Base-by-base conservation (phyloP, 2,888 invertebrate species). In the Brenthis ino region DNA sequence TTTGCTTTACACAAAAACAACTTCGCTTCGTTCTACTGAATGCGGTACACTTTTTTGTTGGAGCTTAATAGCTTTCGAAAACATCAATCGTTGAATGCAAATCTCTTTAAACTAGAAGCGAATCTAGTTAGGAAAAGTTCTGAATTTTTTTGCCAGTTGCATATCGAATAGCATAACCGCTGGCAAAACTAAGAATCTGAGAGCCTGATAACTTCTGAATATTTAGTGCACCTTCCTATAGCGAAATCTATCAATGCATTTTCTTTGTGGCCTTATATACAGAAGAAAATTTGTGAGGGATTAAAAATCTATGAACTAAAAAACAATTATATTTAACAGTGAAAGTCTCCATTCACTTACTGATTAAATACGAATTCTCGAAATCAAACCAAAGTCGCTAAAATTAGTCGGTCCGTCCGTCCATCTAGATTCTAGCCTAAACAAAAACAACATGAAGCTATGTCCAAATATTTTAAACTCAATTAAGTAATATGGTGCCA, bases 11-110 rank as follows among this genome's bases (percentile, higher is more conserved):
- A 43, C 37, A 43, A 43, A 43, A 11, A 43, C 37, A 43, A 43
- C 37, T 43, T 43, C 37, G 37, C 37, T 43, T 2, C 37, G 37
- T 43, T 50, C 60, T 50, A 60, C n/a, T 58, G 58, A 48, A 60
- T 28, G 50, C 50, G 48, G 60, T n/a, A 60, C 50, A 50, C 48
- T 50, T 60, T 60, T 28, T 50, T 50, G 50, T n/a, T 50, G 28
- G 28, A 50, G 28, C n/a, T 60, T 58, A 58, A 64, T 64, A 64
- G 50, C 50, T 51, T 65, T 57, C 65, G 57, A 65, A 65, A 65
- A 65, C 51, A 37, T 37, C 51, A 43, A 65, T 51, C 51, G 54
- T 57, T 51, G 50, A 65, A 65, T 65, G n/a, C 57, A 57, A 57
- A 56, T 65, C 24, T 51, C 51, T 12, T 55, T 50, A 65, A 51